Evolutionary conservation across 2,888 invertebrate genomes (phyloP).

Genomic region (Clepsis dumicolana): DNA sequence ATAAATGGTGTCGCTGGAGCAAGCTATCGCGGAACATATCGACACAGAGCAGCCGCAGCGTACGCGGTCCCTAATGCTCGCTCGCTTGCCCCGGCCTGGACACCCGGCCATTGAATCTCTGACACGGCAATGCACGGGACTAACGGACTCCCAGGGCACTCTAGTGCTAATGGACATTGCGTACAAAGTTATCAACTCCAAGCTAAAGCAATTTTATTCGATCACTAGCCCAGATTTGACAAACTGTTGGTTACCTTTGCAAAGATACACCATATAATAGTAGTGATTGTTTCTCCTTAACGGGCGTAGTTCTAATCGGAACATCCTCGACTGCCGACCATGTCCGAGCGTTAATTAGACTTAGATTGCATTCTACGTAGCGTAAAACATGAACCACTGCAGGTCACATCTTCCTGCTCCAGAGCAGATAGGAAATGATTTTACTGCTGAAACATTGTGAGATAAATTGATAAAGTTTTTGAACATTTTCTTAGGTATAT

Average conservation of each 20-base stretch:
- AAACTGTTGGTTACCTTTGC: slow-evolving; percentile 58
- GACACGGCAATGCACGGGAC: slow-evolving; percentile 58
- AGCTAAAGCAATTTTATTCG: slow-evolving; percentile 44
- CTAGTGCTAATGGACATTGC: slow-evolving; percentile 27
- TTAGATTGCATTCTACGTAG: slow-evolving; percentile 72
- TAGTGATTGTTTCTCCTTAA: slow-evolving; percentile 84
- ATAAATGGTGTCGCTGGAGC: slow-evolving; percentile 78
- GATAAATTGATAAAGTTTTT: slow-evolving; percentile 20
- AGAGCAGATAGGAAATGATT: slow-evolving; percentile 55
- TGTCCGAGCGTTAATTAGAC: slow-evolving; percentile 80
- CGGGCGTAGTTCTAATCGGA: slow-evolving; percentile 77
- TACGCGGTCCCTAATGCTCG: slow-evolving; percentile 20
- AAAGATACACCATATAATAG: slow-evolving; percentile 71
- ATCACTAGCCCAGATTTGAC: slow-evolving; percentile 43
- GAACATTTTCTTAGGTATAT: slow-evolving; percentile 1
- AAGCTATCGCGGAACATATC: slow-evolving; percentile 79
- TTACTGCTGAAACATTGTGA: slow-evolving; percentile 53
- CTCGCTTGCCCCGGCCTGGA: slow-evolving; percentile 37
- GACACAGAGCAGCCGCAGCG: slow-evolving; percentile 58
- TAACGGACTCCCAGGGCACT: slow-evolving; percentile 48
- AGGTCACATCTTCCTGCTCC: slow-evolving; percentile 65
- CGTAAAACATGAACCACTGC: slow-evolving; percentile 62
- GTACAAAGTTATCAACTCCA: slow-evolving; percentile 16
- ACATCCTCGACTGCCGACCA: slow-evolving; percentile 74
- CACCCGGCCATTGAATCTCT: slow-evolving; percentile 54